Evolutionary conservation across 2,113 vertebrate genomes (phyloP), one percentile per base, ranked within the genome.

Genomic region (Ciconia boyciana): DNA sequence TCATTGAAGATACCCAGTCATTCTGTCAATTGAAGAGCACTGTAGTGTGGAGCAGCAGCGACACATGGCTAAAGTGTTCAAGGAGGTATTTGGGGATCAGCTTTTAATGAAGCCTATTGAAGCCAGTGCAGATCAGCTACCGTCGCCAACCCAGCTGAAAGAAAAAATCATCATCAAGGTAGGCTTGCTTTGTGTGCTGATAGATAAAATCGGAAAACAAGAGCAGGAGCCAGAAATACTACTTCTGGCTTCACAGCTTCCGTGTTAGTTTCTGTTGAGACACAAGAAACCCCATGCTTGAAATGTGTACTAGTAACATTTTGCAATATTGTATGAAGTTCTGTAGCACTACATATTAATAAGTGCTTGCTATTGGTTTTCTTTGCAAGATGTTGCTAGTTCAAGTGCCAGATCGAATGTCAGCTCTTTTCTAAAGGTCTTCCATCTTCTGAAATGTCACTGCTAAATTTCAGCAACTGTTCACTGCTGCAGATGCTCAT

Each of bases 161-260:
- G 99, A 98, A 92, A 99, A 99, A 97, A 99, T 99, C 94, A 99
- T 99, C 83, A 98, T 99, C 86, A 99, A 99, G 99, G 99, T 99
- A 61, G 44, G 58, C 24, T 91, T 54, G n/a, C 62, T 54, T 57
- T 72, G 44, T 89, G 41, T 72, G 41, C 57, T 83, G 8, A 18
- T 34, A 49, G 15, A 52, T 71, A 52, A 79, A 84, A 46, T 2
- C 54, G 58, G 32, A 82, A 58, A 76, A 46, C 7, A 61, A 65
- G 66, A 62, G 62, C 74, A 76, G 91, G 65, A 72, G 17, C 9
- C 69, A 74, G 51, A 44, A 78, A 34, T 69, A 18, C 21, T 49
- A 9, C 6, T 90, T 44, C 36, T 58, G 71, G 29, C 43, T 89
- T 85, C 48, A 46, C 29, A 51, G 29, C 26, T 66, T 51, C 55